phyloP scores from a whole-genome alignment of 2,113 vertebrate species.

The Solea senegalensis region DNA sequence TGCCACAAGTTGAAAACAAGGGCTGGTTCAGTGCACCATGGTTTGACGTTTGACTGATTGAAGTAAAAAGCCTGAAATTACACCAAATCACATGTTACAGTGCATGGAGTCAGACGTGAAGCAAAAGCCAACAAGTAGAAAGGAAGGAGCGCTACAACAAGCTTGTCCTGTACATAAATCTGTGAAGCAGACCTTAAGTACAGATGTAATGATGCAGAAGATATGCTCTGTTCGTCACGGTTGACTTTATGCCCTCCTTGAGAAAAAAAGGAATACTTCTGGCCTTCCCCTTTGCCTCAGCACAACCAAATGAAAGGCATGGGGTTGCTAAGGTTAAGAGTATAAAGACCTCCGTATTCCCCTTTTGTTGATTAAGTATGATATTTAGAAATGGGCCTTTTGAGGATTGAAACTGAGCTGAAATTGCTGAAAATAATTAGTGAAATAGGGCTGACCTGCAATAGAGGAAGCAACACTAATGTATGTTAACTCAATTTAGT shows the following conservation, averaged over 20 bases:
- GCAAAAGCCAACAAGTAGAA: constrained; percentile 30
- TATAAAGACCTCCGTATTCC: constrained; percentile 9
- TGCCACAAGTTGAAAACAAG: not conserved
- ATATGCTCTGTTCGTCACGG: constrained; percentile 46
- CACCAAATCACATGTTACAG: constrained; percentile 43
- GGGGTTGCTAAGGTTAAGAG: constrained; percentile 24
- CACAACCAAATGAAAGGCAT: constrained; percentile 11
- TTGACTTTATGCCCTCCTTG: constrained; percentile 45
- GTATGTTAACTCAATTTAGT: constrained; percentile 66
- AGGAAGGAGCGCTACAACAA: constrained; percentile 31
- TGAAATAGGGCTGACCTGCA: constrained; percentile 29
- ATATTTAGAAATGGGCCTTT: constrained; percentile 23
- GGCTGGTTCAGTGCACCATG: not conserved
- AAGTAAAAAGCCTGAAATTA: constrained; percentile 34
- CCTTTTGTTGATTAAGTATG: constrained; percentile 17
- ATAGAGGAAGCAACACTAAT: constrained; percentile 59
- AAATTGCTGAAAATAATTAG: constrained; percentile 45
- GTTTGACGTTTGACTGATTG: constrained; percentile 12
- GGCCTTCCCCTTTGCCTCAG: not conserved
- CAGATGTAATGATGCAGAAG: constrained; percentile 64
- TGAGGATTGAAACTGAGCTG: constrained; percentile 34
- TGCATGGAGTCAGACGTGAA: constrained; percentile 33
- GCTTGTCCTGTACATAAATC: constrained; percentile 49
- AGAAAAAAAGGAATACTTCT: constrained; percentile 1
- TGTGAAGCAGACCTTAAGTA: constrained; percentile 61